Evolutionary conservation across 2,888 invertebrate genomes (phyloP).

Genomic region (Drosophila flavopinicola): DNA sequence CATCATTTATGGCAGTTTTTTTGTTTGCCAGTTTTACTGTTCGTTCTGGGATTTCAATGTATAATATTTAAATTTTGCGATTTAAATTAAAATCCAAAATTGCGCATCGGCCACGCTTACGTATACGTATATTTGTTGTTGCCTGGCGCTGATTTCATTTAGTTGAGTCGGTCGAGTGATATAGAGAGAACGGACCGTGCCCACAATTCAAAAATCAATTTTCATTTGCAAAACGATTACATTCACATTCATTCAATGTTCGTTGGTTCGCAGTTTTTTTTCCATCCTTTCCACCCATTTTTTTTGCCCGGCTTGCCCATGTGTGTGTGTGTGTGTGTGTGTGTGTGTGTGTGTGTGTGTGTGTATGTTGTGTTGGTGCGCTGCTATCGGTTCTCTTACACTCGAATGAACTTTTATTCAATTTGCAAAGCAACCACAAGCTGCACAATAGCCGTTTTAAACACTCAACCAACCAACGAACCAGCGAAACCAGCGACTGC

Average conservation of each 20-base stretch:
- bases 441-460: conserved; percentile 80
- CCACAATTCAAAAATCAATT: conserved; percentile 81
- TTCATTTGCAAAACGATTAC: conserved; percentile 81
- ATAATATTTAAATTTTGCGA: conserved; percentile 64
- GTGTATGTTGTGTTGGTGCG: conserved; percentile 36
- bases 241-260: conserved; percentile 81
- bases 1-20: conserved; percentile 64
- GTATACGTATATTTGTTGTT: conserved; percentile 17
- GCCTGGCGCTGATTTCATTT: conserved; percentile 70
- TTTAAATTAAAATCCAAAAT: conserved; percentile 71
- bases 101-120: conserved; percentile 44
- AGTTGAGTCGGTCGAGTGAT: conserved; percentile 56
- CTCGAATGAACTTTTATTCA: conserved; percentile 82
- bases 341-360: conserved; percentile 33
- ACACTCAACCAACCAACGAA: conserved; percentile 67
- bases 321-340: conserved; percentile 37
- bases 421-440: conserved; percentile 81
- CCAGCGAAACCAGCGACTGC: conserved; percentile 36
- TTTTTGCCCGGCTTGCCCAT: conserved; percentile 7
- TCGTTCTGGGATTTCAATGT: conserved; percentile 54
- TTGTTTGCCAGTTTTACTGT: not conserved
- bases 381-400: conserved; percentile 81
- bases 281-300: conserved; percentile 10
- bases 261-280: conserved; percentile 64
- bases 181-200: conserved; percentile 36